Conservation (phyloP, 2,113 vertebrate species). For the Mastomys natalensis region DNA sequence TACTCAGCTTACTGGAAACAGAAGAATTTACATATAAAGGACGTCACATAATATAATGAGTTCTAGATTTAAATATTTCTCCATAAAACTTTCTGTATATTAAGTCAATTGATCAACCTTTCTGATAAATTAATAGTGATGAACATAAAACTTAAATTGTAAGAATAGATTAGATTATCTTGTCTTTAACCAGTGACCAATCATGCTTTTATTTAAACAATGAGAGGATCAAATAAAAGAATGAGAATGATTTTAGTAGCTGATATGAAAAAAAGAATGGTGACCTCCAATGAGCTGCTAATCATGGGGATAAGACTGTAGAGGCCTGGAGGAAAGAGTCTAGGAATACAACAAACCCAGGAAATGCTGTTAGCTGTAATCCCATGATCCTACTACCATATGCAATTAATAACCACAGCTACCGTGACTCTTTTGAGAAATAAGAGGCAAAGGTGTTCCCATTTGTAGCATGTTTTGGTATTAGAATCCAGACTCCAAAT, state of each 20-base stretch:
- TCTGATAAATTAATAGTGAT: not conserved
- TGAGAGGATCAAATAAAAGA: not conserved
- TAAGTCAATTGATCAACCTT: not conserved
- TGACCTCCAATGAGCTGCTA: not conserved
- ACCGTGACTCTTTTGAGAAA: not conserved
- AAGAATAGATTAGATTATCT: not conserved
- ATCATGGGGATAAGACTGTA: not conserved
- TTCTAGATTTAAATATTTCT: not conserved
- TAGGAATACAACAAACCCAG: not conserved
- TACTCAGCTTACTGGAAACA: not conserved
- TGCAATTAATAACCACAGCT: not conserved
- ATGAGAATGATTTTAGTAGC: not conserved
- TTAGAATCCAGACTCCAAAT: not conserved
- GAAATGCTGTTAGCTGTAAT: not conserved
- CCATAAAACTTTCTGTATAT: not conserved
- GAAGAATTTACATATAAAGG: not conserved
- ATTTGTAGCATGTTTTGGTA: not conserved
- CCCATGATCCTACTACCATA: not conserved
- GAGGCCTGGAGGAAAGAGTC: not conserved
- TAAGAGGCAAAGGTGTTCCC: not conserved
- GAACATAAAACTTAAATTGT: not conserved
- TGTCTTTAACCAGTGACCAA: not conserved
- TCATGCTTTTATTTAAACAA: not conserved
- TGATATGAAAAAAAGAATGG: not conserved
- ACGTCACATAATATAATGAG: not conserved